These are phyloP conservation scores for Ameiurus melas DNA, from an alignment of 2,113 vertebrate species.

Conservation along the genomic window DNA sequence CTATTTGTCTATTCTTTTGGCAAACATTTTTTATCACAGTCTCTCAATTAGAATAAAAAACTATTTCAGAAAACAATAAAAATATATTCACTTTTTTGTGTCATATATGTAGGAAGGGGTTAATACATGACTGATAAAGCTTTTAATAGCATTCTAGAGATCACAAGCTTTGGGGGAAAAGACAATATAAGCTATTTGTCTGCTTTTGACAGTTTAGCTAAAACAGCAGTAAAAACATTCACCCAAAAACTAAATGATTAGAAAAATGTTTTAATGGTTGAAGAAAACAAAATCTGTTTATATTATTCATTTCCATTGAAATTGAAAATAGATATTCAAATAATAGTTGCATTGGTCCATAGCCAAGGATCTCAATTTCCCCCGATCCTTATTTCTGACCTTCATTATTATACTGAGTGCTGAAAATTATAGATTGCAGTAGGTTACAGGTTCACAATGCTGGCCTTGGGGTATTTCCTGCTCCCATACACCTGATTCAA, in stretches of 20 bases:
- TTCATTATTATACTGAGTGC: not conserved
- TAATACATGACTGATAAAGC: not conserved
- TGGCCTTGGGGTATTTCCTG: not conserved
- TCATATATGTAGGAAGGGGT: not conserved
- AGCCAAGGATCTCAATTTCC: not conserved
- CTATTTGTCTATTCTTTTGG: not conserved
- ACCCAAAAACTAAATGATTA: not conserved
- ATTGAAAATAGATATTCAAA: not conserved
- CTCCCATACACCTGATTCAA: not conserved
- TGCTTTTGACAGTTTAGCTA: not conserved
- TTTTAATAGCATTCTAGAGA: not conserved
- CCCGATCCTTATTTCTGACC: not conserved
- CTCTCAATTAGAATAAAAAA: not conserved
- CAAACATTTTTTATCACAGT: not conserved
- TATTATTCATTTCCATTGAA: not conserved
- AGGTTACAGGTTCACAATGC: not conserved
- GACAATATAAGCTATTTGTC: not conserved
- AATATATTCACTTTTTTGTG: not conserved
- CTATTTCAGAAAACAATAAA: not conserved
- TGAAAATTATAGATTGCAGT: not conserved
- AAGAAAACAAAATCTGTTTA: not conserved
- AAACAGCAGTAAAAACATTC: not conserved
- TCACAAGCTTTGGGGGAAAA: not conserved
- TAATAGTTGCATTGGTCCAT: not conserved
- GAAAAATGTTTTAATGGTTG: not conserved